These are phyloP conservation scores for Tryphoninae sp. DNA, from an alignment of 2,888 invertebrate species.

Conservation along the genomic window DNA sequence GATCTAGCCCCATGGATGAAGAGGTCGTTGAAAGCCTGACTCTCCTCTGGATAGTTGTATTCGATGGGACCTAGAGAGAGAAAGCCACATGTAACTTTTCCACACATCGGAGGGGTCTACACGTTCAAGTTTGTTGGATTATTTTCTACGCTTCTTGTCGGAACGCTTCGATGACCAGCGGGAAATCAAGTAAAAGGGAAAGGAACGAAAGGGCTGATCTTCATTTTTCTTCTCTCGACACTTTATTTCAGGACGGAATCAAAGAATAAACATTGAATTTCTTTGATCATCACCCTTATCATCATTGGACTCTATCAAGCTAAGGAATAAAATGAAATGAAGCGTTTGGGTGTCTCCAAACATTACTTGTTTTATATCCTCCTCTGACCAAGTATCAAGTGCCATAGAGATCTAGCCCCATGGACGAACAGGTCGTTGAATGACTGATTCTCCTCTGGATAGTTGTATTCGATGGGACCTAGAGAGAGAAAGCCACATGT, in stretches of 20 bases:
- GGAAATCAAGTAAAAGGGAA: conserved; percentile 39
- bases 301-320: background rate
- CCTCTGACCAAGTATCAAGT: conserved; percentile 51
- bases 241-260: background rate
- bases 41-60: conserved; percentile 3
- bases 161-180: conserved; percentile 49
- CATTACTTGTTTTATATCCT: conserved; percentile 46
- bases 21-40: conserved; percentile 3
- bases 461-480: conserved; percentile 14
- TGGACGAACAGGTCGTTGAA: conserved; percentile 17
- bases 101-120: background rate
- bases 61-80: conserved; percentile 20
- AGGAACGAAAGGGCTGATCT: no score
- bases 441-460: background rate
- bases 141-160: conserved; percentile 45
- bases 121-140: conserved; percentile 15
- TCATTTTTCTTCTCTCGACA: no score
- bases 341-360: background rate
- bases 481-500: background rate
- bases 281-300: no score
- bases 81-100: background rate
- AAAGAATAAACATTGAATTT: background rate
- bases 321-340: background rate
- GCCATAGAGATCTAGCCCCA: conserved; percentile 21
- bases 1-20: conserved; percentile 16